These are phyloP conservation scores for Helogale parvula DNA, from an alignment of 2,113 vertebrate genomes.

Conservation along the genomic window DNA sequence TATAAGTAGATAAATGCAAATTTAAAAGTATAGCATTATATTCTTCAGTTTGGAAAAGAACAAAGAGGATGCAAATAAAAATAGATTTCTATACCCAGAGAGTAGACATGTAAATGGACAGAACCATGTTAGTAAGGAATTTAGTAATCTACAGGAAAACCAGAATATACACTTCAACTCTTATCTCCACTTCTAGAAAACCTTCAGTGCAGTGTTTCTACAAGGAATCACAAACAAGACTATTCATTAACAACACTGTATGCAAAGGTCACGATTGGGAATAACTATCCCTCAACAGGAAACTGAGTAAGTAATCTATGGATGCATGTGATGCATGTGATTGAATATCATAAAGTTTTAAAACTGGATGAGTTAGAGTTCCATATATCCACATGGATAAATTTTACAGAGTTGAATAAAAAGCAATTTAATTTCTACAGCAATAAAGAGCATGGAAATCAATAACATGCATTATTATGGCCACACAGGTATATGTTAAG, in stretches of 20 bases:
- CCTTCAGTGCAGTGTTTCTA: neutral
- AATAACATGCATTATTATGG: neutral
- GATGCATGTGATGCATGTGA: neutral
- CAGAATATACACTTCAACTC: neutral
- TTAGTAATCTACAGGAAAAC: neutral
- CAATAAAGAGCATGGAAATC: neutral
- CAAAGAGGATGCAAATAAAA: neutral
- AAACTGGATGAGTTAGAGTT: neutral
- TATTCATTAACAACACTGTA: neutral
- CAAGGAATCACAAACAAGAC: neutral
- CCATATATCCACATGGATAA: neutral
- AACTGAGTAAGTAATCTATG: neutral
- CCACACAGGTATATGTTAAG: neutral
- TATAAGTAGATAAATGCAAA: neutral
- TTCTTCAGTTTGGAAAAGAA: neutral
- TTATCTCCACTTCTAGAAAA: neutral
- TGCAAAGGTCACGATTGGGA: neutral
- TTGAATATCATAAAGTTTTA: neutral
- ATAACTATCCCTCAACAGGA: neutral
- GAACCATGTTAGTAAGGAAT: neutral
- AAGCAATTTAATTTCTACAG: neutral
- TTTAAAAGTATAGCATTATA: neutral
- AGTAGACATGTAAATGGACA: neutral
- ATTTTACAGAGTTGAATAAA: neutral
- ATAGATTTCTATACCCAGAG: neutral